Percentiles rank a stretch among this genome's conserved stretches.
Evolutionary conservation across 2,113 vertebrate genomes (phyloP).

Genomic region (Camarhynchus parvulus): DNA sequence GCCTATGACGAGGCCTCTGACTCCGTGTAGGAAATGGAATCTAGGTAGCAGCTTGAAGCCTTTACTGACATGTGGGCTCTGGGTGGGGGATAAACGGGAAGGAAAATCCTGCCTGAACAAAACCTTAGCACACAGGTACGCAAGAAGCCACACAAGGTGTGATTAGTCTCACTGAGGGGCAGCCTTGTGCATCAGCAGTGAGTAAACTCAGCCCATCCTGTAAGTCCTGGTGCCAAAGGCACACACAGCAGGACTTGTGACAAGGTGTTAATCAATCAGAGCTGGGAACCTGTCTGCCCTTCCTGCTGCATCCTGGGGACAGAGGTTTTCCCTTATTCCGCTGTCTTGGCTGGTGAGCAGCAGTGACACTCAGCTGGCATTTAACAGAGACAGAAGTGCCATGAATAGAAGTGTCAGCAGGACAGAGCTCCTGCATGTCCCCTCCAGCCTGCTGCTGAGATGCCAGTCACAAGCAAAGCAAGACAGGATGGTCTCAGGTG

Average conservation of each 20-base stretch:
- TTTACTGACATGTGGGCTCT: not conserved
- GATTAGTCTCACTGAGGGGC: not conserved
- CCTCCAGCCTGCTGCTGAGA: not conserved
- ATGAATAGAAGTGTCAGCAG: not conserved
- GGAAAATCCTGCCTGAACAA: not conserved
- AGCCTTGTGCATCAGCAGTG: not conserved
- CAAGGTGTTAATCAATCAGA: not conserved
- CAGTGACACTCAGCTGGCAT: not conserved
- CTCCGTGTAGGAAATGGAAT: not conserved
- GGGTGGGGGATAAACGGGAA: not conserved
- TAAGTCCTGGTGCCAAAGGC: not conserved
- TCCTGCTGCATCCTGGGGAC: not conserved
- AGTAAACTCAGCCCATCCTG: not conserved
- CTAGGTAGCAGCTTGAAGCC: not conserved
- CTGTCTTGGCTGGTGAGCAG: not conserved
- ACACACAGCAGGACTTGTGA: not conserved
- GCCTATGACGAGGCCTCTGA: accelerated
- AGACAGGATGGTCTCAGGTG: not conserved
- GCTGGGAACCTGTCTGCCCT: not conserved
- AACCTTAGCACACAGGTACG: not conserved
- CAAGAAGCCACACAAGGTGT: not conserved
- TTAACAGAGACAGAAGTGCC: not conserved
- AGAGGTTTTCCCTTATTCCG: not conserved
- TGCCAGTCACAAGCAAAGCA: not conserved
- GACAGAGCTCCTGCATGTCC: not conserved